These are phyloP conservation scores for Platypus cylindrus DNA, from an alignment of 2,888 invertebrate genomes.

Conservation along the genomic window DNA sequence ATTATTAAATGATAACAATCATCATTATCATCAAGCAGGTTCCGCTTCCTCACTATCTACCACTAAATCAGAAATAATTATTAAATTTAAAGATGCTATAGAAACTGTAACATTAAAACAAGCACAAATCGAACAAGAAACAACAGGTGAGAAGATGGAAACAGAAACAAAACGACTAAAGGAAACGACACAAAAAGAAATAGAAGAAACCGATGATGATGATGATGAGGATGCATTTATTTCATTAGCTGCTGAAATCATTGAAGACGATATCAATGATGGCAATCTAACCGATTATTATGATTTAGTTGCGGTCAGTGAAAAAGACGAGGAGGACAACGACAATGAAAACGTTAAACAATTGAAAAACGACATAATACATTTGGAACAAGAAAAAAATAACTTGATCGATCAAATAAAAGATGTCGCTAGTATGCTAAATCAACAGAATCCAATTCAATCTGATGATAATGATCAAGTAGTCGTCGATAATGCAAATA, in stretches of 20 bases:
- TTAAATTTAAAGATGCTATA: background rate
- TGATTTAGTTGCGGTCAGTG: constrained; percentile 9
- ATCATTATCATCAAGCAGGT: too few relatives aligned
- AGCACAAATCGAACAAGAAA: too few relatives aligned
- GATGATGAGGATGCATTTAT: too few relatives aligned
- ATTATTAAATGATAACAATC: background rate
- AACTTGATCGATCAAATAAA: background rate
- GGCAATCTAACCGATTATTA: too few relatives aligned
- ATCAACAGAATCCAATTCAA: too few relatives aligned
- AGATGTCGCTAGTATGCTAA: background rate
- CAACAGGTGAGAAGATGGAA: constrained; percentile 2
- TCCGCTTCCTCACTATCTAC: constrained; percentile 3
- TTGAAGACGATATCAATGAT: too few relatives aligned
- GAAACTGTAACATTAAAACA: background rate
- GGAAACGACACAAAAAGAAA: background rate
- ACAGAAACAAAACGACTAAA: too few relatives aligned
- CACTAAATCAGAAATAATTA: constrained; percentile 10
- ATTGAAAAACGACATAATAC: constrained; percentile 11
- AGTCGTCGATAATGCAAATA: background rate
- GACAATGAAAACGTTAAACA: constrained; percentile 6
- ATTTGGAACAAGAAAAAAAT: constrained; percentile 15
- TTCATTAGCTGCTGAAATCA: too few relatives aligned
- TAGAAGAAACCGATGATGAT: background rate
- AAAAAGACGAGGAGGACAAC: constrained; percentile 9
- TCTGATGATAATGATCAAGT: background rate